These are phyloP conservation scores for Pseudoatta argentina DNA, from an alignment of 1,140 invertebrate species.

Conservation along the genomic window DNA sequence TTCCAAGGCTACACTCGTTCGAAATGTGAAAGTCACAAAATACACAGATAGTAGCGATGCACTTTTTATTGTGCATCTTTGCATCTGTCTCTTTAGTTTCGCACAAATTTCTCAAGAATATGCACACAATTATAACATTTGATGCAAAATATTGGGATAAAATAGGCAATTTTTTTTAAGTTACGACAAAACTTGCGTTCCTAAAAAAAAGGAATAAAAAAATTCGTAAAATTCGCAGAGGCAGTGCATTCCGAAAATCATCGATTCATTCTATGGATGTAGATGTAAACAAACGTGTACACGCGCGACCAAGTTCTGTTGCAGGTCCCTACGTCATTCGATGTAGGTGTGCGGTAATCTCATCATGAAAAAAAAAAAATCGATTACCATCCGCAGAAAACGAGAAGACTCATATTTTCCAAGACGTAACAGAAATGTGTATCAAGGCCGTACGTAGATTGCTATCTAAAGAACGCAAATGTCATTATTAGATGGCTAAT, in stretches of 20 bases:
- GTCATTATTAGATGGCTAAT: no score
- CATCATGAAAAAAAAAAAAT: constrained; percentile 3
- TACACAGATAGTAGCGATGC: not conserved
- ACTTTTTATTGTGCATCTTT: not conserved
- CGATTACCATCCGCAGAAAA: constrained; percentile 12
- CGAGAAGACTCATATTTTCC: not conserved
- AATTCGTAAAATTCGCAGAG: not conserved
- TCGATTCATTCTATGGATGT: constrained; percentile 11
- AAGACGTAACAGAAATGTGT: not conserved
- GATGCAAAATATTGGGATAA: no score
- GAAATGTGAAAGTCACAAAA: constrained; percentile 39
- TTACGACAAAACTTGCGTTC: not conserved
- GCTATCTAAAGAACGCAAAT: not conserved
- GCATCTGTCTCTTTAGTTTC: not conserved
- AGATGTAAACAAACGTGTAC: constrained; percentile 47
- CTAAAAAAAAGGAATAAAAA: not conserved
- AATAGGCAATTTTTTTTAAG: not conserved
- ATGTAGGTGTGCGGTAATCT: constrained; percentile 24
- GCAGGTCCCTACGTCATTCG: not conserved
- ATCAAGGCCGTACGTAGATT: not conserved
- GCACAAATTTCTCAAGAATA: not conserved
- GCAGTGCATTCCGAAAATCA: not conserved
- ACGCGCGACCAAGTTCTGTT: not conserved
- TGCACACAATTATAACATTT: not conserved
- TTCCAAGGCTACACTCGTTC: constrained; percentile 32